Conservation (phyloP, 2,797 vertebrate genomes). For the Salarias fasciatus region DNA sequence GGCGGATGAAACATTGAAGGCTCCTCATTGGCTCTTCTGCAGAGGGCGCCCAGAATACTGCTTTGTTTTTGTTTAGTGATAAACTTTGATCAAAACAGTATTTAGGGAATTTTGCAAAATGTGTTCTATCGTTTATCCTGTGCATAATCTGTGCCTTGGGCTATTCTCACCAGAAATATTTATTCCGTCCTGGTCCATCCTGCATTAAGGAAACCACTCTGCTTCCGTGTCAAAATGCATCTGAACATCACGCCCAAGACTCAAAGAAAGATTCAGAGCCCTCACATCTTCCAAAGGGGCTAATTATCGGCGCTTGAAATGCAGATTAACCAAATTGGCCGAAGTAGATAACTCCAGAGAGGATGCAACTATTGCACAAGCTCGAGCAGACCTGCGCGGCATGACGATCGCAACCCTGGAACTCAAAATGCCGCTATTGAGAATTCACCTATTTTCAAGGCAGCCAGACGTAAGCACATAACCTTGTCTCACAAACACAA, state of each 20-base stretch:
- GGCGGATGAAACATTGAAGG: constrained; percentile 29
- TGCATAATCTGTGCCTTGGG: constrained; percentile 43
- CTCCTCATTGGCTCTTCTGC: constrained; percentile 41
- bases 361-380: constrained; percentile 4
- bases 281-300: constrained; percentile 2
- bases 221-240: constrained; percentile 5
- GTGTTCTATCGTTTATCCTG: constrained; percentile 43
- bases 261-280: constrained; percentile 6
- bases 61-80: constrained; percentile 70
- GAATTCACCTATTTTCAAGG: constrained; percentile 8
- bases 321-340: not conserved
- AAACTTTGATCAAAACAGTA: constrained; percentile 68
- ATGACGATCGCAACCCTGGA: constrained; percentile 5
- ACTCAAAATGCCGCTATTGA: constrained; percentile 9
- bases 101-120: constrained; percentile 51
- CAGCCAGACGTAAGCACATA: not conserved
- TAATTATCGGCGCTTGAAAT: constrained; percentile 22
- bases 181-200: constrained; percentile 34
- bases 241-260: not conserved
- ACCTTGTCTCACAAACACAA: constrained; percentile 7
- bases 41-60: constrained; percentile 34
- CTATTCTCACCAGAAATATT: constrained; percentile 33
- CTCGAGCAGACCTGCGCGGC: constrained; percentile 2
- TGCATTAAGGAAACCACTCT: constrained; percentile 6
- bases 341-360: constrained; percentile 6